These are phyloP conservation scores for Tadarida brasiliensis DNA, from an alignment of 2,797 vertebrate species.

Conservation along the genomic window DNA sequence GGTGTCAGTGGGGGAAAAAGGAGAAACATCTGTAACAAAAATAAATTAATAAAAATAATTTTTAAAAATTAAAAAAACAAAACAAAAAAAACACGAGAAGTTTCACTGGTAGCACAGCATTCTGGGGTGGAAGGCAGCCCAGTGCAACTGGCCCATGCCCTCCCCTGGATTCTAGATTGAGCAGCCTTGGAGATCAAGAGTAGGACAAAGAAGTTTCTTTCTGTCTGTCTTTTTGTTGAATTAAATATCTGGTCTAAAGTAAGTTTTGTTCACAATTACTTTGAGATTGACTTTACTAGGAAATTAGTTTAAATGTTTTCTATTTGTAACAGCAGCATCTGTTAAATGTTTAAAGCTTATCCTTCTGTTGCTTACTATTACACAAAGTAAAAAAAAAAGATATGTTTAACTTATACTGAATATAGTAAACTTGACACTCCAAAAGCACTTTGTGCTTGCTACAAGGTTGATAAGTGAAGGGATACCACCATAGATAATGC, in stretches of 20 bases:
- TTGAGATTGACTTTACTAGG: neutral
- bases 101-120: neutral
- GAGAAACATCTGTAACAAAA: no score
- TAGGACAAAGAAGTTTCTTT: neutral
- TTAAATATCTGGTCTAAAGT: conserved; percentile 55
- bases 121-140: neutral
- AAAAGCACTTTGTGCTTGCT: conserved; percentile 48
- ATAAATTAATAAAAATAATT: no score
- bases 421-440: neutral
- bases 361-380: conserved; percentile 25
- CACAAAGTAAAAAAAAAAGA: neutral
- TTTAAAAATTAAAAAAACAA: no score
- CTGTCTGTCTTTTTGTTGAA: neutral
- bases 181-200: neutral
- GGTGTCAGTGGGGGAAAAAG: no score
- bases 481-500: neutral
- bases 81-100: neutral
- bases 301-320: conserved; percentile 61
- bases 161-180: neutral
- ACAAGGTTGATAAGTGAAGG: conserved; percentile 1
- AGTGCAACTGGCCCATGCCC: neutral
- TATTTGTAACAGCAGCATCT: neutral
- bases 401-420: neutral
- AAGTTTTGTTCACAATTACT: conserved; percentile 53
- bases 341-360: conserved; percentile 45